Evolutionary conservation across 2,797 vertebrate genomes (phyloP), one percentile per base, ranked within the genome.

Genomic region (Falco peregrinus): DNA sequence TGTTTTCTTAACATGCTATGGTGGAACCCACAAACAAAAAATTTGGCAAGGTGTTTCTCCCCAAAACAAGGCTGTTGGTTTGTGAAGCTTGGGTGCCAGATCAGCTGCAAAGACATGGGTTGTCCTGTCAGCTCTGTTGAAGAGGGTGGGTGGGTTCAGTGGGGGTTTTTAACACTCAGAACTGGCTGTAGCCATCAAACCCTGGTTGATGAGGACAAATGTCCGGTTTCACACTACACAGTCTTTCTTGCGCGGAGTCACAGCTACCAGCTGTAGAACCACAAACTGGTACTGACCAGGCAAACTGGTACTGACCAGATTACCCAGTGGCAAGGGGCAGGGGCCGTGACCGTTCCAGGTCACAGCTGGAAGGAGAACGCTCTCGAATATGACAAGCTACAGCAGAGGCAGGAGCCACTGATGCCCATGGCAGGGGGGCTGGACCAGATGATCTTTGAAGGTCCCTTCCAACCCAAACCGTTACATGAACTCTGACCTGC

Each of bases 311-410:
- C 39, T 77, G 41, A 31, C 8, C 84, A 59, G 26, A 2, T 1
- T 21, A 31, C 4, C 26, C 67, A 64, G 48, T 61, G 50, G 29
- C 2, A 37, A 84, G 45, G 53, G 45, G 39, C 57, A 60, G 26
- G 57, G 15, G 29, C 67, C 1, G 5, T 0, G 1, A 16, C 39
- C 1, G 0, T 5, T 71, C 18, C 50, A 61, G 39, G 14, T 29
- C 41, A 33, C 37, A 65, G 51, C 28, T 75, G 69, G 28, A 56
- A 19, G 50, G 24, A 75, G 41, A 93, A 69, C 4, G 8, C 61
- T 74, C 53, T 8, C 6, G 8, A 12, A 25, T 18, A 13, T 11
- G 20, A 60, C 64, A 64, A 75, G 17, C 69, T 77, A 15, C 53
- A 37, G 65, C 73, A 76, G 54, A 59, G 37, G 45, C 41, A 79